phyloP scores from a whole-genome alignment of 2,888 invertebrate species.

The Oeneis ivallda region DNA sequence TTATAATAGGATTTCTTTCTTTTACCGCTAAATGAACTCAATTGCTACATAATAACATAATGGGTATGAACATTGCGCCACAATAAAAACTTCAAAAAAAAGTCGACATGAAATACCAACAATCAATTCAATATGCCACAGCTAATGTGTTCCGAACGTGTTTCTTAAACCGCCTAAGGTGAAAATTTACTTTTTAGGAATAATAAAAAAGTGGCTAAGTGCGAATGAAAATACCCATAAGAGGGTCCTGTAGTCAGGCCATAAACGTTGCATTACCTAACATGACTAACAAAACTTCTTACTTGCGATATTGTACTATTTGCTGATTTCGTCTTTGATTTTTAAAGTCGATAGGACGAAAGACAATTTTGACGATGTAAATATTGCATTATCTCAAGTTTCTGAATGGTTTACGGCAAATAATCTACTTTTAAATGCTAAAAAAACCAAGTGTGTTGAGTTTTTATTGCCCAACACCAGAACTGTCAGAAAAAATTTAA shows the following conservation, averaged over 20 bases:
- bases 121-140: slow-evolving; percentile 43
- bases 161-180: slow-evolving; percentile 44
- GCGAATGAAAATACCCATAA: neutral
- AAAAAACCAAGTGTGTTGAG: too few species aligned
- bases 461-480: too few species aligned
- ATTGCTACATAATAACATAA: neutral
- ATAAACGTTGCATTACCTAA: too few species aligned
- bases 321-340: too few species aligned
- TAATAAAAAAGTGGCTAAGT: slow-evolving; percentile 32
- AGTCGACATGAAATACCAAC: slow-evolving; percentile 6
- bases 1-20: neutral
- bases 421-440: too few species aligned
- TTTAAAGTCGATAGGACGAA: too few species aligned
- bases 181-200: slow-evolving; percentile 38
- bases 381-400: too few species aligned
- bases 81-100: slow-evolving; percentile 5
- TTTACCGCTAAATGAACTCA: neutral
- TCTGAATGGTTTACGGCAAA: too few species aligned
- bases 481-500: too few species aligned
- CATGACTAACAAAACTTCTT: too few species aligned
- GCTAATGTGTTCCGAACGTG: slow-evolving; percentile 41
- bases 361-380: too few species aligned
- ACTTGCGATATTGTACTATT: too few species aligned
- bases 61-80: neutral
- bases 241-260: neutral